These are phyloP conservation scores for Endomychus coccineus DNA, from an alignment of 2,888 invertebrate species.

Conservation along the genomic window DNA sequence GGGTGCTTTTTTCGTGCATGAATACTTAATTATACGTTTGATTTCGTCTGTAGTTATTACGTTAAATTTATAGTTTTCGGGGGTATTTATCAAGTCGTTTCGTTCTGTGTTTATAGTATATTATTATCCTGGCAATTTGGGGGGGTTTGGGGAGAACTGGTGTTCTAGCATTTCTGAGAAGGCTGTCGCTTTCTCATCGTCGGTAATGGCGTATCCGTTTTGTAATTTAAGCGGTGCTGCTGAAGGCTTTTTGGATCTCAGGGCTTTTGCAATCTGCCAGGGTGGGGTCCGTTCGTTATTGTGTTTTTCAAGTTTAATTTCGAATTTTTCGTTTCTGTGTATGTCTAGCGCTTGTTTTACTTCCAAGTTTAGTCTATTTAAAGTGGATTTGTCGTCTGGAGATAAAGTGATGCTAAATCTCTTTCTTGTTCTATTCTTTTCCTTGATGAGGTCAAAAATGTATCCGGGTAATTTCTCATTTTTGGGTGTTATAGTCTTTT, in stretches of 20 bases:
- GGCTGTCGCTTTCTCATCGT: conserved; percentile 2
- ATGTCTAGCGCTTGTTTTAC: conserved; percentile 1
- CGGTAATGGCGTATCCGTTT: neutral
- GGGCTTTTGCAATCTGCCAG: conserved; percentile 4
- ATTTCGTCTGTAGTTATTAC: conserved; percentile 4
- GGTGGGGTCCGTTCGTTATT: conserved; percentile 7
- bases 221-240: neutral
- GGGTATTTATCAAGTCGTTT: neutral
- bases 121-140: neutral
- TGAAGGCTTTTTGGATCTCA: neutral
- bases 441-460: conserved; percentile 2
- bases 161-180: conserved; percentile 1
- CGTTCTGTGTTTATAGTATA: neutral
- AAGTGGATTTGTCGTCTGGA: conserved; percentile 7
- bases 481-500: no score
- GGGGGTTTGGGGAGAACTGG: conserved; percentile 1
- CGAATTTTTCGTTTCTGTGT: conserved; percentile 9
- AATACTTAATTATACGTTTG: neutral
- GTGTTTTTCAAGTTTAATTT: conserved; percentile 3
- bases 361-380: conserved; percentile 8
- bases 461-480: conserved; percentile 1
- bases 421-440: conserved; percentile 8
- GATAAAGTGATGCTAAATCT: conserved; percentile 4
- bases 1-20: neutral
- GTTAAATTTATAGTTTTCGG: neutral